A percentile compares a stretch with the other conserved stretches of the same genome.
These are phyloP conservation scores for Allobates femoralis DNA, from an alignment of 2,797 vertebrate genomes.

Conservation along the genomic window DNA sequence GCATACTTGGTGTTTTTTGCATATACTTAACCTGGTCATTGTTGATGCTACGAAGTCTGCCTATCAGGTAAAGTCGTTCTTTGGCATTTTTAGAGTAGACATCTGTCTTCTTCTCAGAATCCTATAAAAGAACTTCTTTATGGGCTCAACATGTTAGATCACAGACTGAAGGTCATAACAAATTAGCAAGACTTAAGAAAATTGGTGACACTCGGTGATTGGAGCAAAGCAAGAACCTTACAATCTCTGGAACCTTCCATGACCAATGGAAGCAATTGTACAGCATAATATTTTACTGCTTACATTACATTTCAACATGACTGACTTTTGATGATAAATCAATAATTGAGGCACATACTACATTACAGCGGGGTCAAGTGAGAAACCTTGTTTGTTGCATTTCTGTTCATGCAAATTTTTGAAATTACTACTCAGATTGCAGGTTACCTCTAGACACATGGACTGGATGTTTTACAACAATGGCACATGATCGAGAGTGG, in stretches of 20 bases:
- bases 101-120: slow-evolving; percentile 15
- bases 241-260: not conserved
- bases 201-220: slow-evolving; percentile 10
- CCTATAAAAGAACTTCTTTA: slow-evolving; percentile 7
- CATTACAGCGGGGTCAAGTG: no score
- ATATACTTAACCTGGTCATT: not conserved
- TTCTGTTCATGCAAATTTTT: no score
- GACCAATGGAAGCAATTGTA: not conserved
- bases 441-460: no score
- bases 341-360: no score
- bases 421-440: no score
- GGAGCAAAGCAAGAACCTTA: slow-evolving; percentile 21
- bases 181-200: not conserved
- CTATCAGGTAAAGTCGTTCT: not conserved
- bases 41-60: not conserved
- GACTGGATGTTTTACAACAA: no score
- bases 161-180: not conserved
- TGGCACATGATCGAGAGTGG: not conserved
- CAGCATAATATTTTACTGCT: no score
- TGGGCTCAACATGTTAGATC: not conserved
- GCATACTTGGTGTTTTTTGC: not conserved
- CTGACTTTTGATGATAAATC: not conserved
- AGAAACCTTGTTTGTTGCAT: no score
- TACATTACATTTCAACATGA: not conserved
- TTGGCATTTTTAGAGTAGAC: slow-evolving; percentile 19